These are phyloP conservation scores for Cacajao melanocephalus DNA, from an alignment of 2,797 vertebrate species.

Conservation along the genomic window DNA sequence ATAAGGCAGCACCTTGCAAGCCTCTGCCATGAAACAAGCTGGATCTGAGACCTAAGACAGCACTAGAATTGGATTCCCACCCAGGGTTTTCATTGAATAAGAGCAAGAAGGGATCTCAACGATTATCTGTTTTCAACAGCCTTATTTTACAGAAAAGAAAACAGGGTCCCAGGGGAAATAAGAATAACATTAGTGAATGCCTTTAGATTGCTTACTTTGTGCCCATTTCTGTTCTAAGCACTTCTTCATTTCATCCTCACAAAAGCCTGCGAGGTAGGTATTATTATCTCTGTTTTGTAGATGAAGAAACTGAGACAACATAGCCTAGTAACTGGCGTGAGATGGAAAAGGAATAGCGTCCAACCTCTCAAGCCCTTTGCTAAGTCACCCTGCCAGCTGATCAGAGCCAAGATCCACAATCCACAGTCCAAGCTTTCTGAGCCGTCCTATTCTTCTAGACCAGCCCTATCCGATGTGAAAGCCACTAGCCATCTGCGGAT, in stretches of 20 bases:
- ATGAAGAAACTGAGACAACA: neutral
- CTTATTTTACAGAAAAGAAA: constrained; percentile 37
- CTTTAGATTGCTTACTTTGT: neutral
- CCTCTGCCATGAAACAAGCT: neutral
- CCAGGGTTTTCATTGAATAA: neutral
- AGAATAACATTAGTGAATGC: neutral
- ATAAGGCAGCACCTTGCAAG: neutral
- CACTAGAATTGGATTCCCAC: neutral
- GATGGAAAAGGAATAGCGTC: neutral
- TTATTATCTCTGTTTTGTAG: neutral
- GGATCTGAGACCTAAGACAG: too few species aligned
- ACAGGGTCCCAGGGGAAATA: neutral
- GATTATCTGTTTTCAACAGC: neutral
- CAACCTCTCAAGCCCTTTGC: neutral
- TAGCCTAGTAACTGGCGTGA: neutral
- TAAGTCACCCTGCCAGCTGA: neutral
- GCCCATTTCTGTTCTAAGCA: neutral
- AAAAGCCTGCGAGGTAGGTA: accelerated
- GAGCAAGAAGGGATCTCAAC: neutral
- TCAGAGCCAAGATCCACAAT: neutral
- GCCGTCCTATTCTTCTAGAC: neutral
- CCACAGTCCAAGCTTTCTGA: neutral
- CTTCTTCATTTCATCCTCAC: neutral
- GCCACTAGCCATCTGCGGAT: neutral
- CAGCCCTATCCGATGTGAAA: accelerated